Conservation (phyloP, 2,113 vertebrate genomes). For the Chloebia gouldiae region DNA sequence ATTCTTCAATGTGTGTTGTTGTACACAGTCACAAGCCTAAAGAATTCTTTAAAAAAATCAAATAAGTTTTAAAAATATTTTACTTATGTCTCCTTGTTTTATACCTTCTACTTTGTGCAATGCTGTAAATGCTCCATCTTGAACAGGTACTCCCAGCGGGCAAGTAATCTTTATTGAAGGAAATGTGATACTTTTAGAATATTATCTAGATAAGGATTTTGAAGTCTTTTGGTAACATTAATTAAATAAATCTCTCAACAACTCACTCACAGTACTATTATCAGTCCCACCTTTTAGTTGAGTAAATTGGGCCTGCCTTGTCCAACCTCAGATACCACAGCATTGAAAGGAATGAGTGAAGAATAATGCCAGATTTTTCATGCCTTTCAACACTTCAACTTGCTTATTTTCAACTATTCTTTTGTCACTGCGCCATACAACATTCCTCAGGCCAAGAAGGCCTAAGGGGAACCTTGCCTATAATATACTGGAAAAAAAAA, state of each 20-base stretch:
- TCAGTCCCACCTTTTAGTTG: neutral
- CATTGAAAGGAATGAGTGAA: neutral
- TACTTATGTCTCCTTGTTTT: neutral
- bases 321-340: neutral
- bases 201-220: neutral
- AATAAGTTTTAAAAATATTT: neutral
- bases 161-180: neutral
- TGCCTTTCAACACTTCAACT: neutral
- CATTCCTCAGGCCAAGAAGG: neutral
- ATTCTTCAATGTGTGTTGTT: neutral
- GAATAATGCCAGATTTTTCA: neutral
- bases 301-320: neutral
- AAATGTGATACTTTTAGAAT: neutral
- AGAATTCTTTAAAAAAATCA: neutral
- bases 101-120: neutral
- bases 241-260: constrained; percentile 12
- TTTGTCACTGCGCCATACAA: neutral
- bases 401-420: neutral
- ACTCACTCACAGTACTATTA: neutral
- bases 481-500: neutral
- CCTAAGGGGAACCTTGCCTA: neutral
- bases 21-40: neutral
- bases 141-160: neutral
- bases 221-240: neutral
- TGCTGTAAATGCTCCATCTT: neutral